phyloP scores from a whole-genome alignment of 2,888 invertebrate genomes.

The Drosophila rellima region DNA sequence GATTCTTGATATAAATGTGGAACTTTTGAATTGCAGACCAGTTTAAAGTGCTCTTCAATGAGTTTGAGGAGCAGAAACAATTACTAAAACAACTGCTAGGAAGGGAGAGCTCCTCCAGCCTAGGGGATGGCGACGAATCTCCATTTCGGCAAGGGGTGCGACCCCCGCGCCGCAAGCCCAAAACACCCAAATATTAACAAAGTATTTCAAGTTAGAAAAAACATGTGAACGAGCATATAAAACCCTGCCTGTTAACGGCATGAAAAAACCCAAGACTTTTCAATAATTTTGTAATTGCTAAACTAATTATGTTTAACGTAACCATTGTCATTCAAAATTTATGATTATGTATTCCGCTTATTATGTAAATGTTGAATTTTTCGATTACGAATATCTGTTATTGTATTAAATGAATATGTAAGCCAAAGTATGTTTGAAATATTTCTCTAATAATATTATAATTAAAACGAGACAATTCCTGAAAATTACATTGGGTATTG shows the following conservation, averaged over 20 bases:
- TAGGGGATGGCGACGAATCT: conserved; percentile 14
- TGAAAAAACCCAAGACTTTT: conserved; percentile 8
- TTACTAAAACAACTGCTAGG: conserved; percentile 9
- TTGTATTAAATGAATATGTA: conserved; percentile 8
- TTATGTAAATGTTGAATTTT: conserved; percentile 11
- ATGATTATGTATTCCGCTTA: conserved; percentile 1
- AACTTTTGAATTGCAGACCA: conserved; percentile 3
- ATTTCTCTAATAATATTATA: background rate
- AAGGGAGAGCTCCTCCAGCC: conserved; percentile 16
- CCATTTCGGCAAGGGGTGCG: conserved; percentile 14
- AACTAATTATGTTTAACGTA: conserved; percentile 5
- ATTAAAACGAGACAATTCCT: background rate
- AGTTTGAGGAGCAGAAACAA: conserved; percentile 24
- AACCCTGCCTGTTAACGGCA: conserved; percentile 1
- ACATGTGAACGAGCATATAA: background rate
- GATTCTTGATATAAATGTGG: background rate
- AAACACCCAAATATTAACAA: conserved; percentile 9
- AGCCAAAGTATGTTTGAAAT: conserved; percentile 1
- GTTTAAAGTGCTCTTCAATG: conserved; percentile 18
- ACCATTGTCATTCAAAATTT: conserved; percentile 1
- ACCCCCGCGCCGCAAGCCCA: conserved; percentile 16
- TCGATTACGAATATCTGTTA: conserved; percentile 1
- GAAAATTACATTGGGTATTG: background rate
- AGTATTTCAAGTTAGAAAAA: conserved; percentile 11
- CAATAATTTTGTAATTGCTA: conserved; percentile 2